Base-by-base conservation (phyloP, 2,797 vertebrate species). In the Anableps anableps region DNA sequence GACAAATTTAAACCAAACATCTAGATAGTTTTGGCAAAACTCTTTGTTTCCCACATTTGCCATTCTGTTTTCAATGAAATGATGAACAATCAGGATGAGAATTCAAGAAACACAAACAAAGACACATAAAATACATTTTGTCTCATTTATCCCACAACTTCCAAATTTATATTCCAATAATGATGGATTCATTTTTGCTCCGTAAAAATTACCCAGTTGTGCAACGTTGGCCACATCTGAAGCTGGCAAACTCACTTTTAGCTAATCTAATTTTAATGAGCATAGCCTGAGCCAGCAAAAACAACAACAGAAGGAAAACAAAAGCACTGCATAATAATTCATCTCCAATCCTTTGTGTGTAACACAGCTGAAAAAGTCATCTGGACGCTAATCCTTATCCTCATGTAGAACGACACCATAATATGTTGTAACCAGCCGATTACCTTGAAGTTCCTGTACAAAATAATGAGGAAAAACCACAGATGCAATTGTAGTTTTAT, bases 181-280 rank as follows among this genome's bases (percentile, higher is more conserved):
- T 70, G 79, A 77, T n/a, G 80, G 55, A 83, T 45, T 16, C 70
- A 47, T 43, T 77, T 77, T 66, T 71, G 41, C 29, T 9, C 13
- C 71, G 14, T 86, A 88, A 88, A 88, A 41, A 72, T 51, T 77
- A 58, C 85, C 82, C 62, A 75, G 82, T 87, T 88, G 86, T 78
- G 73, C 83, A 88, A 83, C 77, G 36, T 10, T 83, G 64, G 72
- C 29, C 79, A 77, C 76, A 83, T 83, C 62, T 80, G 47, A 89
- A 85, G 73, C 78, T 74, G 43, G 72, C 85, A 68, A 26, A 21
- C 66, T 81, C 53, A 91, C 81, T 85, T 90, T 90, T 85, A 81
- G 71, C 55, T 85, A 83, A 93, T 92, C 85, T 76, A 84, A 90
- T 81, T 92, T 94, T 94, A 94, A 95, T 93, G 85, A 92, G 83